phyloP scores from a whole-genome alignment of 2,797 vertebrate species.

The Taenioides sp. region DNA sequence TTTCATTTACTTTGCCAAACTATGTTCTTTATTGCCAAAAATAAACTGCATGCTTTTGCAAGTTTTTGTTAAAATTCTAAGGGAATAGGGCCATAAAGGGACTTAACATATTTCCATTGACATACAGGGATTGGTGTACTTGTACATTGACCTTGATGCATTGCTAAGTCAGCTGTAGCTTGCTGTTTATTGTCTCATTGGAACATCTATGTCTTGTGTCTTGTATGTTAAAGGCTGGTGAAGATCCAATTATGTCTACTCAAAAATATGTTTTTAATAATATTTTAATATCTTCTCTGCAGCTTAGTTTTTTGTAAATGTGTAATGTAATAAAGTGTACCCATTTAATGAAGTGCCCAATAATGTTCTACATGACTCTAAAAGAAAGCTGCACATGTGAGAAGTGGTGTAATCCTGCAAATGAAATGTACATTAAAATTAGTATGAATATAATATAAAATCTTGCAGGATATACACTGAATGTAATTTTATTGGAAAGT shows the following conservation, averaged over 20 bases:
- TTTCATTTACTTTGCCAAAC: constrained; percentile 27
- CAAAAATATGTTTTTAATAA: constrained; percentile 18
- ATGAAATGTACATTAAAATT: background rate
- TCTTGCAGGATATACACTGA: constrained; percentile 31
- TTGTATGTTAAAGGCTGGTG: constrained; percentile 12
- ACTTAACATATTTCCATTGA: constrained; percentile 25
- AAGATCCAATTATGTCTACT: constrained; percentile 12
- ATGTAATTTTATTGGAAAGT: constrained; percentile 35
- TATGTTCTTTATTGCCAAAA: constrained; percentile 24
- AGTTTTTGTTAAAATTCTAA: constrained; percentile 29
- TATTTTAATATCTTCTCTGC: constrained; percentile 35
- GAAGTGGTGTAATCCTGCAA: background rate
- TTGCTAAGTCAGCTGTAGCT: constrained; percentile 24
- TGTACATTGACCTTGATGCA: constrained; percentile 30
- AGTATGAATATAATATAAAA: background rate
- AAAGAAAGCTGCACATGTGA: constrained; percentile 24
- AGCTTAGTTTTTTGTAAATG: constrained; percentile 39
- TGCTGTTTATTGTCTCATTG: constrained; percentile 26
- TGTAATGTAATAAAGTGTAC: constrained; percentile 32
- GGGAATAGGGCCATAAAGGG: constrained; percentile 36
- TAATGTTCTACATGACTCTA: background rate
- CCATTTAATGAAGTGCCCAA: constrained; percentile 30
- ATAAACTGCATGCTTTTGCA: constrained; percentile 55
- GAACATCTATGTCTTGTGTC: constrained; percentile 15
- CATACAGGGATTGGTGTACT: constrained; percentile 35